Evolutionary conservation across 2,888 invertebrate species (phyloP), one percentile per base, ranked within the genome.

Genomic region (Lasioglossum figueresi): DNA sequence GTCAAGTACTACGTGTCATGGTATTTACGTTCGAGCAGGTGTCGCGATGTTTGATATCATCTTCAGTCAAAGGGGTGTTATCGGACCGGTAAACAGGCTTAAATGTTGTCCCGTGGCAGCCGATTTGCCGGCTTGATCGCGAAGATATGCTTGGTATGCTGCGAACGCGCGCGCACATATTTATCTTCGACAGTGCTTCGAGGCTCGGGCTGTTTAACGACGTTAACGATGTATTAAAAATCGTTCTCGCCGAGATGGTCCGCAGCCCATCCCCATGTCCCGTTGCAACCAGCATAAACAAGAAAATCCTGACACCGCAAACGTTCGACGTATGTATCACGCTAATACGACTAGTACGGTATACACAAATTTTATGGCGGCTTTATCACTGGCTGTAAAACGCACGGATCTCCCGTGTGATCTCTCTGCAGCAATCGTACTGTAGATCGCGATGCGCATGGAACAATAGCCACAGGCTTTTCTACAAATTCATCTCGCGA

Each of bases 361-460:
- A 81, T 71, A 80, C 85, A 88, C 77, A 80, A 73, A 52, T 27
- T 88, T 88, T 85, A 88, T 78, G 82, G 83, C 74, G n/a, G 37
- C 19, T 88, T 83, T 83, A 88, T 83, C 70, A 66, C 43, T 37
- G 85, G 81, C 34, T 76, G 80, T 88, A 88, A 88, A 88, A 75
- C 76, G 27, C n/a, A n/a, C 43, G 68, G 45, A 78, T 82, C 73
- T 10, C 10, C 48, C 72, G 70, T 70, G 78, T 76, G 79, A 87
- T 83, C 79, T 72, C 78, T 40, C 45, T 37, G 63, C 31, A 45
- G 37, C 56, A 68, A 87, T 79, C 74, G 77, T 71, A 66, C 75
- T 77, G 56, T 83, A 79, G 80, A 86, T 63, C 72, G 77, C 52
- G 43, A 34, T 73, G 34, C 37, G 27, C 23, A 34, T 14, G 68